These are phyloP conservation scores for Muscicapa comitata DNA, from an alignment of 2,797 vertebrate species.

Conservation along the genomic window DNA sequence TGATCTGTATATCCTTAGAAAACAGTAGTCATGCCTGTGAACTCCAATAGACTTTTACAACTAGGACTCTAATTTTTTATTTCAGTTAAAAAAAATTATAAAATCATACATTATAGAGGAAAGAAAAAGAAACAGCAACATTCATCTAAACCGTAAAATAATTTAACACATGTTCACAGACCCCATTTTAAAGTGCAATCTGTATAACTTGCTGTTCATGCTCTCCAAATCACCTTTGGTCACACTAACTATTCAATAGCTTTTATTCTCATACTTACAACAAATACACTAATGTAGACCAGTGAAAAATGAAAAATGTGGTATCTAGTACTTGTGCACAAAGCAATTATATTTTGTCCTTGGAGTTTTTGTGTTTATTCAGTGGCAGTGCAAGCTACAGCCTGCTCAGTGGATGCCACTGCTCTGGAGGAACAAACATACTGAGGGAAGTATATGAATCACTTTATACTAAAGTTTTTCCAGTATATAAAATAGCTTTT, in stretches of 20 bases:
- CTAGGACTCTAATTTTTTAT: background rate
- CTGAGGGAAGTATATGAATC: background rate
- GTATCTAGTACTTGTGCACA: background rate
- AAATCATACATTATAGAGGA: background rate
- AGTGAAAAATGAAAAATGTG: background rate
- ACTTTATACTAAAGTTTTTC: background rate
- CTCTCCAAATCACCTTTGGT: background rate
- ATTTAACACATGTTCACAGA: background rate
- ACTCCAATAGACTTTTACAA: constrained; percentile 45
- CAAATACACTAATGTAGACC: background rate
- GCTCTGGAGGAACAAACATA: background rate
- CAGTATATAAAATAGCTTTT: background rate
- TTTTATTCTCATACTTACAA: background rate
- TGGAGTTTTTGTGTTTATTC: background rate
- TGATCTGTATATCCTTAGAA: constrained; percentile 28
- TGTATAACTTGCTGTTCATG: background rate
- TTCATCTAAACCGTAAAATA: background rate
- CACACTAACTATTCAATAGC: background rate
- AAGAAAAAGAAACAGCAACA: background rate
- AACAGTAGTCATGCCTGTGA: constrained; percentile 8
- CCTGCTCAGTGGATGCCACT: background rate
- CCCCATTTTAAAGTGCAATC: background rate
- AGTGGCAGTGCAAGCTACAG: background rate
- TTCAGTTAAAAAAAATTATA: background rate
- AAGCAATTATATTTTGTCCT: background rate